Base-by-base conservation (phyloP, 2,797 vertebrate genomes). In the Urosaurus nigricauda region DNA sequence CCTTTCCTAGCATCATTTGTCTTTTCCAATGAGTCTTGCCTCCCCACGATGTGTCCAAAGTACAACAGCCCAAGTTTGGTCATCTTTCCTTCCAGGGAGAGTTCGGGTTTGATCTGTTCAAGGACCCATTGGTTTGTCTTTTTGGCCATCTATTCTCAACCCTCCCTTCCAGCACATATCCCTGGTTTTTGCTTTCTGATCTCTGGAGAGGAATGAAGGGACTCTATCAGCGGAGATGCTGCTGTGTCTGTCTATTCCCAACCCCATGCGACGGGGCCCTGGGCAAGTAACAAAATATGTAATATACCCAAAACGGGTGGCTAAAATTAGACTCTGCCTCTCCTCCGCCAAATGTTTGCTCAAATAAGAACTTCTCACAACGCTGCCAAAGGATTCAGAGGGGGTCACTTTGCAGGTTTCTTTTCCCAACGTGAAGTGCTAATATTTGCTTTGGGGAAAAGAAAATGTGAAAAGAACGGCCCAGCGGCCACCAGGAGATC, bases 281-380 rank as follows among this genome's bases (percentile, higher is more conserved):
- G 21, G 51, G 63, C 12, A 65, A 85, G 83, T 13, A 63, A 60
- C 53, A 60, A 80, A 79, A 73, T 80, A 63, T 17, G n/a, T 47
- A 85, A 63, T 7, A 32, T 35, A 32, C 65, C 65, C 7, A 8
- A 74, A 89, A 81, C 26, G 37, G 81, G 79, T 51, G 43, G 16
- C 24, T 40, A 75, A 40, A 65, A 87, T 60, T 60, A 87, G 56
- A 43, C 43, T 65, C 43, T 37, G 40, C 7, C 73, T 58, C 21
- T 37, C 65, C 47, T 85, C 35, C 29, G 58, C 26, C 63, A 79
- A 88, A 78, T 40, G 32, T 80, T 79, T 80, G 83, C 32, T 89
- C 70, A 80, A 70, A 81, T 35, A n/a, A 60, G 19, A 85, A 80
- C 87, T 53, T 79, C 56, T 83, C 32, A 5, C 65, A 16, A 17